These are phyloP conservation scores for Prosapia bicincta DNA, from an alignment of 2,888 invertebrate species.

Conservation along the genomic window DNA sequence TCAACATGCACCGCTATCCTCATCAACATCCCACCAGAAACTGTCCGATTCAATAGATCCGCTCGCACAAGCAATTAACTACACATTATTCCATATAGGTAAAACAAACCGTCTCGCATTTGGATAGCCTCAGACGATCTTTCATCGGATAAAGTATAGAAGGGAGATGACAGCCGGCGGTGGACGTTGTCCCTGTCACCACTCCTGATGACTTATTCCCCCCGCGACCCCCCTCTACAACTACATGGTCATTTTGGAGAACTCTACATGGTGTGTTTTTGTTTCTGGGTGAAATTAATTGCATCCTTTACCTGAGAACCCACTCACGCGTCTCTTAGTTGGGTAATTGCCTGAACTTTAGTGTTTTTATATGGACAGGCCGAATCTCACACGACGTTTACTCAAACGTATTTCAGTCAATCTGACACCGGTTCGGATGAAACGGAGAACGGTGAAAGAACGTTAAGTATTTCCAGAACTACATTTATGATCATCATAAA, in stretches of 20 bases:
- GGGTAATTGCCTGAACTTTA: background rate
- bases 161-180: background rate
- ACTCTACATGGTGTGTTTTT: constrained; percentile 10
- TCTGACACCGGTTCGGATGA: too few species aligned
- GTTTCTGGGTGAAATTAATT: constrained; percentile 24
- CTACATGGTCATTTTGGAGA: background rate
- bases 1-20: too few species aligned
- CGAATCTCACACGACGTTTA: background rate
- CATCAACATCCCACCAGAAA: too few species aligned
- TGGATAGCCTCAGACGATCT: too few species aligned
- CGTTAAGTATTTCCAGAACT: too few species aligned
- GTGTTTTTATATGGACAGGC: background rate
- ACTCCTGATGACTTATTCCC: constrained; percentile 11
- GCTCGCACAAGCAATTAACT: too few species aligned
- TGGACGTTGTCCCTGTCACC: background rate
- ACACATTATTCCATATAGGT: too few species aligned
- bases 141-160: background rate
- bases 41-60: too few species aligned
- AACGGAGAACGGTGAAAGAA: too few species aligned
- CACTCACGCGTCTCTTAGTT: constrained; percentile 8
- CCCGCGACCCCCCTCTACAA: background rate
- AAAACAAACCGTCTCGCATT: too few species aligned
- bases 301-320: constrained; percentile 21
- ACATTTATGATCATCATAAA: too few species aligned
- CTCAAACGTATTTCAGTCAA: too few species aligned